Evolutionary conservation across 1,140 invertebrate genomes (phyloP).

Genomic region (Euura lappo): DNA sequence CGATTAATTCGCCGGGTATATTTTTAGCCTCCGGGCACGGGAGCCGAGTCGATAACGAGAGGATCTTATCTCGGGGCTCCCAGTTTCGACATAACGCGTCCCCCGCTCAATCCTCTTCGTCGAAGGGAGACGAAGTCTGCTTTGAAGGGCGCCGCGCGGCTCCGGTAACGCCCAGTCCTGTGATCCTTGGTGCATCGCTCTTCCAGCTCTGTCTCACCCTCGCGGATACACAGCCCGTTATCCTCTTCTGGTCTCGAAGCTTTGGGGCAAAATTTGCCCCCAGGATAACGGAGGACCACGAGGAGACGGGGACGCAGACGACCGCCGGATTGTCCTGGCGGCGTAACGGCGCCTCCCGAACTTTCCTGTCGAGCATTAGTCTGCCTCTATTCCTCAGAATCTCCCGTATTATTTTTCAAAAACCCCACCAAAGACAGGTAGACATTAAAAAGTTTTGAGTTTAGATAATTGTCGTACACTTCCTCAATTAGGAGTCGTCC

Average conservation of each 20-base stretch:
- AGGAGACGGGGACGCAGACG: background rate
- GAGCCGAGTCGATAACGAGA: constrained; percentile 3
- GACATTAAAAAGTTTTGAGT: no score
- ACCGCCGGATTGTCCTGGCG: background rate
- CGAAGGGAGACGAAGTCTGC: background rate
- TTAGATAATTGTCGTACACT: no score
- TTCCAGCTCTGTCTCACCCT: background rate
- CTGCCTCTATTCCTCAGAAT: no score
- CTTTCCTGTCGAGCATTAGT: no score
- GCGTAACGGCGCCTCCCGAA: background rate
- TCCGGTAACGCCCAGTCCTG: background rate
- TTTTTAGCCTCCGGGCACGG: background rate
- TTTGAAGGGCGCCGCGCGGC: background rate
- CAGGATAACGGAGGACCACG: background rate
- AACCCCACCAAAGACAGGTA: no score
- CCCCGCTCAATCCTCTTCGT: background rate
- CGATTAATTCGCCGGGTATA: background rate
- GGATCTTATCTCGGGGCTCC: constrained; percentile 1
- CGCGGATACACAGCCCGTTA: background rate
- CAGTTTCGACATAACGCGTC: background rate
- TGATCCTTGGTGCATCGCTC: background rate
- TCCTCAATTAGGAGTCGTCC: no score
- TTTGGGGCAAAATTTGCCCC: constrained; percentile 6
- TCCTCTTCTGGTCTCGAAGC: background rate
- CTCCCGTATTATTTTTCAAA: no score